A percentile compares a stretch with the other conserved stretches of the same genome.
phyloP scores from a whole-genome alignment of 53 echinoderm and acorn worm genomes.

The Crossaster papposus region DNA sequence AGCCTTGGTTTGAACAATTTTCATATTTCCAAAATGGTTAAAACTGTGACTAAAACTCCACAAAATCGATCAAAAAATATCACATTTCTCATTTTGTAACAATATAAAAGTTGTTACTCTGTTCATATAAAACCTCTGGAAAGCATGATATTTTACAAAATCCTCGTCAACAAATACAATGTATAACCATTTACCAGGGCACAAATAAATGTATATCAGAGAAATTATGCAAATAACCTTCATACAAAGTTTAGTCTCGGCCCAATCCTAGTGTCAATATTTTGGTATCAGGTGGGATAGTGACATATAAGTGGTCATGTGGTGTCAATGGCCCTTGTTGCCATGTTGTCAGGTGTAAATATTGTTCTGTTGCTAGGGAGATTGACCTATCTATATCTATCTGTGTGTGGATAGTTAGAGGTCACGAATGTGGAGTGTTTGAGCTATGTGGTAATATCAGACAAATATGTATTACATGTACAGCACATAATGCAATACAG shows the following conservation, averaged over 20 bases:
- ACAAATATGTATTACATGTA: background rate
- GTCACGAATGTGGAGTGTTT: background rate
- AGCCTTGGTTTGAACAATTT: too few relatives aligned
- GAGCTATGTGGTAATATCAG: background rate
- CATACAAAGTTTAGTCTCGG: background rate
- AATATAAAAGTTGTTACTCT: too few relatives aligned
- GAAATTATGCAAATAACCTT: background rate
- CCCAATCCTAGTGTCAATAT: conserved; percentile 9
- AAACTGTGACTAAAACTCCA: too few relatives aligned
- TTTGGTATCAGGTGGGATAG: background rate
- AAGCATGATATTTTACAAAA: too few relatives aligned
- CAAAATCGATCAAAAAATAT: too few relatives aligned
- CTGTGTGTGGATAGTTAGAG: conserved; percentile 7
- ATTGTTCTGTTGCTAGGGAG: conserved; percentile 45
- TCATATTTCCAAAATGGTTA: too few relatives aligned
- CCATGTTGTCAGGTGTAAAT: conserved; percentile 51
- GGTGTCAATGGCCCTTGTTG: conserved; percentile 31
- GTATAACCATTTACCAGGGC: too few relatives aligned
- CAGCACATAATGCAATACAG: too few relatives aligned
- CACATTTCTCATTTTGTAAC: too few relatives aligned
- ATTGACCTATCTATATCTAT: conserved; percentile 5
- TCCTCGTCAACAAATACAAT: too few relatives aligned
- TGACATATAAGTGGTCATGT: conserved; percentile 5
- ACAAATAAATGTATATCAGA: too few relatives aligned
- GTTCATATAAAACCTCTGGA: too few relatives aligned